Percentiles rank a stretch among this genome's conserved stretches.
These are phyloP conservation scores for Drosophila littoralis DNA, from an alignment of 1,140 invertebrate genomes.

Conservation along the genomic window DNA sequence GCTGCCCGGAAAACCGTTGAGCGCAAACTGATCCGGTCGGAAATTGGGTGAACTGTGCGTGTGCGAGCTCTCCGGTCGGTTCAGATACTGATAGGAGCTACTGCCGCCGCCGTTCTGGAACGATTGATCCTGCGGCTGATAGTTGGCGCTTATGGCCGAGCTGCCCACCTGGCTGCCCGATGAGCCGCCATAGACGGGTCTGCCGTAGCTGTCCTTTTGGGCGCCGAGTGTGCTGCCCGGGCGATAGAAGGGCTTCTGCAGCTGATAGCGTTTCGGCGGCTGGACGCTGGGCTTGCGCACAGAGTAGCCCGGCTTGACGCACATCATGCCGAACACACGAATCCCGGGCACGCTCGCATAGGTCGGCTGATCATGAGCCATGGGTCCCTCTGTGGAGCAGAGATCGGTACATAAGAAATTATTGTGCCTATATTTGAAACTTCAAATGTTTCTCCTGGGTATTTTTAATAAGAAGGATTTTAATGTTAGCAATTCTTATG, in stretches of 20 bases:
- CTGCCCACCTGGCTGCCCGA: slow-evolving; percentile 42
- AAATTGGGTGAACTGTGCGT: slow-evolving; percentile 69
- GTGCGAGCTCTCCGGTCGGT: slow-evolving; percentile 75
- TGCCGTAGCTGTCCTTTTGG: slow-evolving; percentile 76
- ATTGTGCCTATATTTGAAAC: too few relatives aligned
- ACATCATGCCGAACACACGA: slow-evolving; percentile 97
- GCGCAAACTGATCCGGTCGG: slow-evolving; percentile 74
- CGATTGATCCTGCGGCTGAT: slow-evolving; percentile 70
- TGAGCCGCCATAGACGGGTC: slow-evolving; percentile 69
- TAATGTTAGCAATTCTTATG: too few relatives aligned
- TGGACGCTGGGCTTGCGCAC: slow-evolving; percentile 79
- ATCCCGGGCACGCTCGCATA: slow-evolving; percentile 97
- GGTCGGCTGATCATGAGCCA: slow-evolving; percentile 96
- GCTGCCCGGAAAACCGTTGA: slow-evolving; percentile 75
- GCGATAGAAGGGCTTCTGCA: slow-evolving; percentile 81
- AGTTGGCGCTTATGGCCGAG: slow-evolving; percentile 72
- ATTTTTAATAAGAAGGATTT: too few relatives aligned
- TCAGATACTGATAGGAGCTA: slow-evolving; percentile 78
- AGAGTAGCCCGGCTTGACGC: slow-evolving; percentile 86
- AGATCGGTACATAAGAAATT: too few relatives aligned
- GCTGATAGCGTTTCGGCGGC: slow-evolving; percentile 80
- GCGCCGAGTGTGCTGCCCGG: slow-evolving; percentile 47
- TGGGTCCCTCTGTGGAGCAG: slow-evolving; percentile 90
- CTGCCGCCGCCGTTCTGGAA: slow-evolving; percentile 62
- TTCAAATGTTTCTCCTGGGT: too few relatives aligned